Base-by-base conservation (phyloP, 2,113 vertebrate genomes). In the Neomonachus schauinslandi region DNA sequence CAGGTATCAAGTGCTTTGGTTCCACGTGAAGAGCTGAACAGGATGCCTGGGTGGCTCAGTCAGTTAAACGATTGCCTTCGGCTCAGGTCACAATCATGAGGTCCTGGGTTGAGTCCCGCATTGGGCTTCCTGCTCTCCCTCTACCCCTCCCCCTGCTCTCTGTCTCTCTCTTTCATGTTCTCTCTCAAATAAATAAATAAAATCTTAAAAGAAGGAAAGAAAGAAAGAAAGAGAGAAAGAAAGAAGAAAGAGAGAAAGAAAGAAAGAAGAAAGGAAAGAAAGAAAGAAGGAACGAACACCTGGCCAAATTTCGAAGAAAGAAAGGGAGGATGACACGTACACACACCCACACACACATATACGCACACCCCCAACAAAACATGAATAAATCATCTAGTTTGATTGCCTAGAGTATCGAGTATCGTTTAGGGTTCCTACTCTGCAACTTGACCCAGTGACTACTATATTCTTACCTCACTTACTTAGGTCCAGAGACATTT, bases 291-390 rank as follows among this genome's bases (percentile, higher is more conserved):
- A 42, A 0, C 63, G 36, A 36, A 6, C 13, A 63, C 12, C 7
- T 5, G 42, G 72, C 49, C 15, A 77, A 28, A 82, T 87, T 82
- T 89, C 51, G 57, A 82, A 89, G 7, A 69, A 82, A 84, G 24
- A 71, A 72, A 53, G 4, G 16, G 33, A 71, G 36, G 13, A 80
- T 51, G 28, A 11, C 10, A 36, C 59, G 1, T 5, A 65, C 4
- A 16, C 1, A 11, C 4, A 7, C 5, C 2, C 1, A 21, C 22
- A 46, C 8, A 13, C 46, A 72, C 1, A 63, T 10, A n/a, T 0
- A 51, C 22, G 53, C 21, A 67, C 69, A 1, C 13, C 3, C 33
- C 24, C 59, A 69, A 86, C 18, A 77, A 57, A 94, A 59, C 3
- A 24, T 21, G 18, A 39, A 13, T 61, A 7, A 57, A 21, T 95